phyloP scores from a whole-genome alignment of 2,797 vertebrate species.

The Gobio occitaniae region DNA sequence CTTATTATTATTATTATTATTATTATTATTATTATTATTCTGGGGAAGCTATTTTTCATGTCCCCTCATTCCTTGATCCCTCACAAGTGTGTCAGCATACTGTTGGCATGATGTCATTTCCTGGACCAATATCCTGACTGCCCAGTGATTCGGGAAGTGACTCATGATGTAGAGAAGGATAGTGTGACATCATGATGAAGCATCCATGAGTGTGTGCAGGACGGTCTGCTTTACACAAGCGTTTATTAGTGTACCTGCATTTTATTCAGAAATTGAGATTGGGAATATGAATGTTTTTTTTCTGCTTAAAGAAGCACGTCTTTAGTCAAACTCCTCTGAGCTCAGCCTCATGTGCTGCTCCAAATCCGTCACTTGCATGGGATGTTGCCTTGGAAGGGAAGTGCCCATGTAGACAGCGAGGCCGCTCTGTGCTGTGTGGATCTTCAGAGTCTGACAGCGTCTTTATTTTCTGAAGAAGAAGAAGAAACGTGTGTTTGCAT shows the following conservation, averaged over 20 bases:
- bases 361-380: not conserved
- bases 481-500: not conserved
- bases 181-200: conserved; percentile 28
- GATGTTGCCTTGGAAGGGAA: not conserved
- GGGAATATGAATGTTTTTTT: not conserved
- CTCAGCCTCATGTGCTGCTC: not conserved
- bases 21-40: too few species aligned
- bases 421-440: not conserved
- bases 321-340: not conserved
- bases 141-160: conserved; percentile 49
- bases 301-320: not conserved
- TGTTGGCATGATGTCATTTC: conserved; percentile 47
- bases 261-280: not conserved
- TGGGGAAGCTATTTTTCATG: too few species aligned
- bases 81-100: conserved; percentile 6
- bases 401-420: not conserved
- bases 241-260: too few species aligned
- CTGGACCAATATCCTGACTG: conserved; percentile 43
- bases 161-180: conserved; percentile 14
- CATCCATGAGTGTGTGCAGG: not conserved
- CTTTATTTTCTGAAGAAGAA: not conserved
- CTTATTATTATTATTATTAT: too few species aligned
- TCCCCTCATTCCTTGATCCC: not conserved
- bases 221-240: not conserved
- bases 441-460: not conserved